These are phyloP conservation scores for Pyrgilauda ruficollis DNA, from an alignment of 2,113 vertebrate species.

Conservation along the genomic window DNA sequence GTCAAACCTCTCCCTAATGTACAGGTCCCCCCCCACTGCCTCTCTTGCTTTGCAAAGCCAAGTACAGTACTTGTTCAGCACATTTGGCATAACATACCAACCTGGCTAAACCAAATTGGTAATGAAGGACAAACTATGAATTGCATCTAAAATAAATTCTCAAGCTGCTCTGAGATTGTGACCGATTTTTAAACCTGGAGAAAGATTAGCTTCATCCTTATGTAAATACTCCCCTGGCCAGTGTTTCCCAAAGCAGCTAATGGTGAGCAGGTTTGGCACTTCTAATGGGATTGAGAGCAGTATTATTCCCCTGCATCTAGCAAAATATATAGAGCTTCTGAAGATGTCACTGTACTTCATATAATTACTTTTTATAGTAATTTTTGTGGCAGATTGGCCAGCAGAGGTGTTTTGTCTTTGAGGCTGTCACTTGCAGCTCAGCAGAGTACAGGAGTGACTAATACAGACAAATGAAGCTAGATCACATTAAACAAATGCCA, in stretches of 20 bases:
- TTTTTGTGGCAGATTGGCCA: not conserved
- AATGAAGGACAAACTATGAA: not conserved
- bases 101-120: not conserved
- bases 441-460: not conserved
- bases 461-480: not conserved
- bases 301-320: not conserved
- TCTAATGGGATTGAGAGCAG: not conserved
- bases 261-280: not conserved
- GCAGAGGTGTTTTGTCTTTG: slow-evolving; percentile 19
- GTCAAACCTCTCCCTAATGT: not conserved
- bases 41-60: not conserved
- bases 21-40: not conserved
- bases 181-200: not conserved
- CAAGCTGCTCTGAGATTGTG: not conserved
- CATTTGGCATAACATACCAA: not conserved
- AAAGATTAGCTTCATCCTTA: not conserved
- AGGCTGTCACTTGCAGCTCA: not conserved
- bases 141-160: not conserved
- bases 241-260: not conserved
- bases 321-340: not conserved
- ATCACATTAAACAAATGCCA: slow-evolving; percentile 1
- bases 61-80: not conserved
- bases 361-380: not conserved
- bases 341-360: not conserved
- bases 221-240: not conserved